phyloP scores from a whole-genome alignment of 2,113 vertebrate species.

The Astatoreochromis straeleni region DNA sequence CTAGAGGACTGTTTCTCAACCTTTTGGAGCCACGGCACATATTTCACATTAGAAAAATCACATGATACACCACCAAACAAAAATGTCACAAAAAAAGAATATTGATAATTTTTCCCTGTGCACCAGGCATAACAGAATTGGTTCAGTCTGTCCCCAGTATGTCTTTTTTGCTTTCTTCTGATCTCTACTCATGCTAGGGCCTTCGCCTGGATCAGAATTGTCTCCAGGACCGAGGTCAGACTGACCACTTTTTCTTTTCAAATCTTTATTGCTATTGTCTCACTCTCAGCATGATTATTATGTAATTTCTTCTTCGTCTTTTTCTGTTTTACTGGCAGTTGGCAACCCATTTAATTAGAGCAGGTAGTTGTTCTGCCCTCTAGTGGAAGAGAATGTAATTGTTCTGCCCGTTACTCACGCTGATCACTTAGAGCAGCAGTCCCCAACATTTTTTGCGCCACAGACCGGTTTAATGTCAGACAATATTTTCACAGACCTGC shows the following conservation, averaged over 20 bases:
- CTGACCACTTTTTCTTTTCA: not conserved
- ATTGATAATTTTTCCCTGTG: not conserved
- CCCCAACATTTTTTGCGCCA: not conserved
- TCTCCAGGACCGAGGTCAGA: not conserved
- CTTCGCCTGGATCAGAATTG: accelerated
- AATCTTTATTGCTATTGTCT: not conserved
- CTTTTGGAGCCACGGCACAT: not conserved
- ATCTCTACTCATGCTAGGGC: not conserved
- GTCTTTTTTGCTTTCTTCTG: not conserved
- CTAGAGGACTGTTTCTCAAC: not conserved
- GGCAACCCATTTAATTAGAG: not conserved
- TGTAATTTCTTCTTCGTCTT: not conserved
- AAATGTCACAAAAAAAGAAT: not conserved
- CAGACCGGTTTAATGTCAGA: not conserved
- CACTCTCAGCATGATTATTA: accelerated
- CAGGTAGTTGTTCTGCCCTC: not conserved
- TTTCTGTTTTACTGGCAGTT: not conserved
- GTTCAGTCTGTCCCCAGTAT: not conserved
- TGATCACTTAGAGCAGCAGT: not conserved
- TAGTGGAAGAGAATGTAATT: not conserved
- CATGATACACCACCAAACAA: accelerated
- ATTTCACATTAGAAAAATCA: not conserved
- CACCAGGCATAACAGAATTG: not conserved
- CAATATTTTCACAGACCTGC: not conserved
- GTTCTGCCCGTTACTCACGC: not conserved